phyloP scores from a whole-genome alignment of 1,140 invertebrate species.

The Pseudachorutes palmiensis region DNA sequence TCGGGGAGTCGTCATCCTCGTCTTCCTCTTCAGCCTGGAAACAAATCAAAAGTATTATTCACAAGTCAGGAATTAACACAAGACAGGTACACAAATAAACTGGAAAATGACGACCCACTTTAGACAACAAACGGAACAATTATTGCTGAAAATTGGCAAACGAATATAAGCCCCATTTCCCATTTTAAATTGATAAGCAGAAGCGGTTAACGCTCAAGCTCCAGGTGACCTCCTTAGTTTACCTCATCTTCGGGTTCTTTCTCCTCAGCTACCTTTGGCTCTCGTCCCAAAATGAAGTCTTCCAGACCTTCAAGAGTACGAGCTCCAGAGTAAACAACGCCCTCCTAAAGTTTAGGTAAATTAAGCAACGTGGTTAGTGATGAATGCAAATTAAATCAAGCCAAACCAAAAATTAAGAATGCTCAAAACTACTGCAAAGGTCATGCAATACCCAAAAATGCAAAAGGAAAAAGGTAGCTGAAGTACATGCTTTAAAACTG shows the following conservation, averaged over 20 bases:
- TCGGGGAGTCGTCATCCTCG: conserved; percentile 56
- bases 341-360: conserved; percentile 40
- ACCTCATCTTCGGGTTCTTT: not conserved
- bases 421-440: no score
- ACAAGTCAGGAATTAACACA: conserved; percentile 10
- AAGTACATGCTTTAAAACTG: no score
- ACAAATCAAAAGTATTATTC: not conserved
- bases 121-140: no score
- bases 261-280: not conserved
- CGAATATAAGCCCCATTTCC: no score
- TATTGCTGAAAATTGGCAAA: no score
- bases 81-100: not conserved
- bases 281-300: conserved; percentile 45
- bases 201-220: no score
- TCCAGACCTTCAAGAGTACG: conserved; percentile 53
- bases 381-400: conserved; percentile 7
- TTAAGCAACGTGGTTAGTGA: not conserved
- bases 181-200: no score
- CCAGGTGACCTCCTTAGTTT: no score
- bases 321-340: conserved; percentile 55
- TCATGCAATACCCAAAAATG: no score
- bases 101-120: not conserved
- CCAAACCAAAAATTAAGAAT: conserved; percentile 11
- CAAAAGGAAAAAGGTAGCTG: no score
- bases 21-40: conserved; percentile 51